phyloP scores from a whole-genome alignment of 2,888 invertebrate species.

The Matsumyia berberina region DNA sequence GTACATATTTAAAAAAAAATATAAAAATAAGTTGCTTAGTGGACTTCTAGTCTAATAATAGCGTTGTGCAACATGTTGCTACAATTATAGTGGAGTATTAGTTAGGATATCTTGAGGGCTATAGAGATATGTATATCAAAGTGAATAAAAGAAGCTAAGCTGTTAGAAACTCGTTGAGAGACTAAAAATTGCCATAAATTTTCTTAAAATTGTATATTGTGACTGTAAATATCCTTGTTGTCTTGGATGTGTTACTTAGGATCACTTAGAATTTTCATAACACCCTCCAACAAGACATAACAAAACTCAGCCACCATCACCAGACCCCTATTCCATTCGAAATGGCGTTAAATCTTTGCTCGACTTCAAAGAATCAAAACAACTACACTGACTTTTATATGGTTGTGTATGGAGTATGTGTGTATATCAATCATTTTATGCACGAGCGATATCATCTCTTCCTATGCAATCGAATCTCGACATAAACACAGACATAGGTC shows the following conservation, averaged over 20 bases:
- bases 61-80: too few relatives aligned
- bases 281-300: not conserved
- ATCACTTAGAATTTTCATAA: not conserved
- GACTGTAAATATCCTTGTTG: too few relatives aligned
- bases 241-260: not conserved
- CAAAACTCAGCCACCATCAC: slow-evolving; percentile 10
- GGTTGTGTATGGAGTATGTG: slow-evolving; percentile 22
- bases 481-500: slow-evolving; percentile 76
- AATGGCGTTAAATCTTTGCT: slow-evolving; percentile 34
- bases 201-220: too few relatives aligned
- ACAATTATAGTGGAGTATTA: too few relatives aligned
- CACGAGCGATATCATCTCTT: slow-evolving; percentile 64
- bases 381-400: slow-evolving; percentile 12
- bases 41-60: too few relatives aligned
- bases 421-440: slow-evolving; percentile 67
- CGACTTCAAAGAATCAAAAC: slow-evolving; percentile 21
- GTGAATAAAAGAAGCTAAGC: too few relatives aligned
- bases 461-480: slow-evolving; percentile 71
- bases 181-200: too few relatives aligned
- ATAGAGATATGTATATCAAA: too few relatives aligned
- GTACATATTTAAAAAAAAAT: too few relatives aligned
- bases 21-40: too few relatives aligned
- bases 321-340: slow-evolving; percentile 7
- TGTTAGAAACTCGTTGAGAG: too few relatives aligned
- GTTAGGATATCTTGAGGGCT: too few relatives aligned